phyloP scores from a whole-genome alignment of 1,140 invertebrate genomes.

The Achroia grisella region DNA sequence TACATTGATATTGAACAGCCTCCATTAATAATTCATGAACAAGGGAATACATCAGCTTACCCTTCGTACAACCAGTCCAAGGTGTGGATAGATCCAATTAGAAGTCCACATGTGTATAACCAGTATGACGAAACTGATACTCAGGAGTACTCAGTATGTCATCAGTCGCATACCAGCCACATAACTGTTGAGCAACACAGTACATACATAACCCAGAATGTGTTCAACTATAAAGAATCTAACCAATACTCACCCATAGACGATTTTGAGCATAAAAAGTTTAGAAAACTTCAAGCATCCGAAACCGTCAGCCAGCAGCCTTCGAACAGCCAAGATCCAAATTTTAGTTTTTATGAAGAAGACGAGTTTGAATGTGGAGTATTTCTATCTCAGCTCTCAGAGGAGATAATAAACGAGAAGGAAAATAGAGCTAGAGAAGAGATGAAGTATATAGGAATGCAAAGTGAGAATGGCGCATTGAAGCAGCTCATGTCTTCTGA shows the following conservation, averaged over 20 bases:
- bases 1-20: conserved; percentile 16
- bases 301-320: conserved; percentile 5
- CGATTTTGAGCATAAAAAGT: conserved; percentile 42
- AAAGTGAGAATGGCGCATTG: conserved; percentile 47
- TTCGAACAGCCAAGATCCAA: conserved; percentile 8
- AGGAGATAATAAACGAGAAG: conserved; percentile 46
- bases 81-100: conserved; percentile 54
- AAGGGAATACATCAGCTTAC: conserved; percentile 19
- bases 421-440: conserved; percentile 32
- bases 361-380: conserved; percentile 47
- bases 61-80: conserved; percentile 38
- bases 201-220: conserved; percentile 54
- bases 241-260: conserved; percentile 25
- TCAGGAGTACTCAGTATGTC: conserved; percentile 28
- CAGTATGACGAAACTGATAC: conserved; percentile 27
- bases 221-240: conserved; percentile 43
- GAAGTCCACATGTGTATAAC: conserved; percentile 51
- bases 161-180: conserved; percentile 22
- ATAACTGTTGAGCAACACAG: conserved; percentile 48
- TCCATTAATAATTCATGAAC: conserved; percentile 19
- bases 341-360: conserved; percentile 32
- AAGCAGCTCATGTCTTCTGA: conserved; percentile 59
- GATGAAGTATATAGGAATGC: conserved; percentile 25
- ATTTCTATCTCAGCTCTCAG: conserved; percentile 36
- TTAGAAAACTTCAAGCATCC: conserved; percentile 18